Base-by-base conservation (phyloP, 37 sponge, comb jelly and placozoan species). In the Dysidea cf. avara region DNA sequence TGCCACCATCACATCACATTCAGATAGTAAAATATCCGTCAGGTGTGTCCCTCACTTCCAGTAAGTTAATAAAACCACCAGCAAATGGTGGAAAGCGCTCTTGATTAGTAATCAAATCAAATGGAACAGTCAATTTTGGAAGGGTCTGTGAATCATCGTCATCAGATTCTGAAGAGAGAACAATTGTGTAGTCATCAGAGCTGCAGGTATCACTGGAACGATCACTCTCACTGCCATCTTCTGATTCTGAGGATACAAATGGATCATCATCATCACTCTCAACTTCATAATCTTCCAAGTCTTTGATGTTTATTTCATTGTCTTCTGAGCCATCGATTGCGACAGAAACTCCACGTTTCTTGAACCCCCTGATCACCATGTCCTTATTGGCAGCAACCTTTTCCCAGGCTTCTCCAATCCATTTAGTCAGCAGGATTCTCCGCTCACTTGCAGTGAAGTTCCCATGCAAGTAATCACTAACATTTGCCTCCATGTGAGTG, bases 351-450 rank as follows among this genome's bases (percentile, higher is more conserved):
- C 84, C 76, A 70, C 66, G 68, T 26, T 83, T 83, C 34, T 72
- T 62, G 56, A 75, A 76, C 7, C 61, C 48, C 12, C 76, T 65
- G n/a, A 52, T 34, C 13, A 61, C 39, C 68, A 74, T 82, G 9
- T 82, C 83, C 38, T 53, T 74, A 24, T 82, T 66, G 16, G 59
- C 34, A 52, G 52, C 18, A 34, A 82, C 57, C 31, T 82, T 75
- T 48, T 66, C 83, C 83, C 76, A 82, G n/a, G 83, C 75, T 43
- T 82, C 52, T n/a, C 83, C 83, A 53, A 75, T 75, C 83, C 83
- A 82, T 16, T 74, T 74, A 7, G 61, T 74, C 22, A 82, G 33
- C 69, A 74, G 46, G 25, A 81, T 48, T 34, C 74, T 39, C 9
- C 82, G 6, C 18, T 38, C 63, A 25, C 83, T 61, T 22, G 83